phyloP scores from a whole-genome alignment of 1,140 invertebrate genomes.

The Pogonognathellus flavescens region DNA sequence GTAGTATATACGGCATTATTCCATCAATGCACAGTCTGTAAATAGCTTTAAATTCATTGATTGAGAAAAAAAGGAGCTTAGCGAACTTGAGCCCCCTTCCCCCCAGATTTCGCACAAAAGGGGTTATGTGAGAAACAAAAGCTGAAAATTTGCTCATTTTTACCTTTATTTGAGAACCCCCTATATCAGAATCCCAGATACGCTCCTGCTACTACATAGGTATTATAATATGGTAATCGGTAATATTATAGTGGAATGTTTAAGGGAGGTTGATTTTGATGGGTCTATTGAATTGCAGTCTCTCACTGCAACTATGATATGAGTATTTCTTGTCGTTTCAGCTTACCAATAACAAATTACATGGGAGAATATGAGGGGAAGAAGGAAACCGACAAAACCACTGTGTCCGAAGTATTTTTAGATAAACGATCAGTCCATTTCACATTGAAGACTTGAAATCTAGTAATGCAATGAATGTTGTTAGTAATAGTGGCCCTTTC shows the following conservation, averaged over 20 bases:
- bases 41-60: too few relatives aligned
- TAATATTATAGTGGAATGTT: constrained; percentile 28
- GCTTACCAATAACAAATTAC: neutral
- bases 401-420: constrained; percentile 11
- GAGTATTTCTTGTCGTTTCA: neutral
- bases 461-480: neutral
- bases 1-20: too few relatives aligned
- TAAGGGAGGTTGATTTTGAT: constrained; percentile 12
- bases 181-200: too few relatives aligned
- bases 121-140: too few relatives aligned
- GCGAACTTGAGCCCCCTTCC: too few relatives aligned
- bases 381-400: neutral
- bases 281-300: neutral
- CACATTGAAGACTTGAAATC: neutral
- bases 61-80: too few relatives aligned
- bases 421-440: neutral
- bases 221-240: too few relatives aligned
- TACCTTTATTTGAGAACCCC: too few relatives aligned
- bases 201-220: too few relatives aligned
- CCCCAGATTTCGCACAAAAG: too few relatives aligned
- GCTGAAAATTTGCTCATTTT: too few relatives aligned
- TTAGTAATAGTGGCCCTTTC: neutral
- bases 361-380: neutral
- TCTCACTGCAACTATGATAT: neutral
- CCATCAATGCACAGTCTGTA: too few relatives aligned